A percentile compares a stretch with the other conserved stretches of the same genome.
These are phyloP conservation scores for Deilephila elpenor DNA, from an alignment of 2,888 invertebrate species.

Conservation along the genomic window DNA sequence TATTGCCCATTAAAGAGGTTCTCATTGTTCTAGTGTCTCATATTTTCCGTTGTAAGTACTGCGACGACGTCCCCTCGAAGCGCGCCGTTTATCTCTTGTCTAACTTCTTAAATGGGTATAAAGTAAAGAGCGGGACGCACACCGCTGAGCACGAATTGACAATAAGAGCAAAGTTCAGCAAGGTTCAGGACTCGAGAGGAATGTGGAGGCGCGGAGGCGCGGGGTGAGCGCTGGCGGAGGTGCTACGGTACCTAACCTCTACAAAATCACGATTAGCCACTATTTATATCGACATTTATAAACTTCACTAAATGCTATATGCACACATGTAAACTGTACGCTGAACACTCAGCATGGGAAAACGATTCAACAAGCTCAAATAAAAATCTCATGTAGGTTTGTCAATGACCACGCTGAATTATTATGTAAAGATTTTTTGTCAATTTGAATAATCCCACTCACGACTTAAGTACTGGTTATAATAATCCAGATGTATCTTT, in stretches of 20 bases:
- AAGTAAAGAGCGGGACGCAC: conserved; percentile 72
- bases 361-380: background rate
- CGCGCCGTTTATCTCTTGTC: conserved; percentile 61
- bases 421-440: conserved; percentile 6
- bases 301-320: conserved; percentile 59
- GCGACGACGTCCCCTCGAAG: conserved; percentile 56
- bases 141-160: conserved; percentile 80
- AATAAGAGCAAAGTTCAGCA: conserved; percentile 84
- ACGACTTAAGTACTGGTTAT: background rate
- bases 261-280: conserved; percentile 78
- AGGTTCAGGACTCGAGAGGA: conserved; percentile 80
- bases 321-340: conserved; percentile 43
- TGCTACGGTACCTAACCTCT: conserved; percentile 69
- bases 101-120: conserved; percentile 68
- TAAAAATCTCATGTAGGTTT: background rate
- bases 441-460: conserved; percentile 3
- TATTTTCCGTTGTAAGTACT: conserved; percentile 33
- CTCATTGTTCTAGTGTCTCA: conserved; percentile 29
- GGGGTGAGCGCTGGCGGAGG: conserved; percentile 64
- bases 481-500: background rate
- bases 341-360: background rate
- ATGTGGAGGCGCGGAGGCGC: conserved; percentile 73
- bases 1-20: conserved; percentile 13
- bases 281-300: conserved; percentile 75
- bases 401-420: background rate